A percentile compares a stretch with the other conserved stretches of the same genome.
Evolutionary conservation across 2,113 vertebrate species (phyloP).

Genomic region (Pachyramphus minor): DNA sequence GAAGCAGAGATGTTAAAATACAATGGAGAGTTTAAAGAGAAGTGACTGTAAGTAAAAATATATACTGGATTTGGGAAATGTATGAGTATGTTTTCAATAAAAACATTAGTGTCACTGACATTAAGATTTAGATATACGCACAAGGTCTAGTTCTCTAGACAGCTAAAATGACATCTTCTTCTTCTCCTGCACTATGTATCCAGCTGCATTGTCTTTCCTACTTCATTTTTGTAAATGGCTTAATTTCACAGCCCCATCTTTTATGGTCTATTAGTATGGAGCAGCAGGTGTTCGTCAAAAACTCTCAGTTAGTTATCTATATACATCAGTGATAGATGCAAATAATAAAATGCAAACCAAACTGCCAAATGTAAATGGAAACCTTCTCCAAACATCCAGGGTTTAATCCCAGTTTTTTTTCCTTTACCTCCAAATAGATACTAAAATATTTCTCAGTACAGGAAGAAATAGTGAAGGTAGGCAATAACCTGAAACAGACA

Average conservation of each 20-base stretch:
- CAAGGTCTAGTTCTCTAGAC: neutral
- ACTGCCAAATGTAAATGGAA: neutral
- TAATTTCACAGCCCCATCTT: neutral
- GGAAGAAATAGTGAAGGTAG: neutral
- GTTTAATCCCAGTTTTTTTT: neutral
- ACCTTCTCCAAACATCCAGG: neutral
- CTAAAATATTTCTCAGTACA: neutral
- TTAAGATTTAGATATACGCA: neutral
- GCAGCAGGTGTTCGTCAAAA: neutral
- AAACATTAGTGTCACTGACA: neutral
- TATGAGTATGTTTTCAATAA: neutral
- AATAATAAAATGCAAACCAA: neutral
- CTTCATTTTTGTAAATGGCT: neutral
- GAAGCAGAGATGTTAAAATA: neutral
- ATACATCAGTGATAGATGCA: neutral
- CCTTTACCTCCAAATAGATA: neutral
- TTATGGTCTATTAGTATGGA: neutral
- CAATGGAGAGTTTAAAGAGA: neutral
- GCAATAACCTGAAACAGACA: neutral
- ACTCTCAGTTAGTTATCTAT: neutral
- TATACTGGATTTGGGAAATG: neutral
- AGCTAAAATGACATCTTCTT: neutral
- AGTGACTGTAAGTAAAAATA: slow-evolving; percentile 1
- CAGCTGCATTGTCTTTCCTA: neutral
- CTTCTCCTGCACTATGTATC: neutral